phyloP scores from a whole-genome alignment of 2,888 invertebrate genomes.

The Lithophane leautieri region DNA sequence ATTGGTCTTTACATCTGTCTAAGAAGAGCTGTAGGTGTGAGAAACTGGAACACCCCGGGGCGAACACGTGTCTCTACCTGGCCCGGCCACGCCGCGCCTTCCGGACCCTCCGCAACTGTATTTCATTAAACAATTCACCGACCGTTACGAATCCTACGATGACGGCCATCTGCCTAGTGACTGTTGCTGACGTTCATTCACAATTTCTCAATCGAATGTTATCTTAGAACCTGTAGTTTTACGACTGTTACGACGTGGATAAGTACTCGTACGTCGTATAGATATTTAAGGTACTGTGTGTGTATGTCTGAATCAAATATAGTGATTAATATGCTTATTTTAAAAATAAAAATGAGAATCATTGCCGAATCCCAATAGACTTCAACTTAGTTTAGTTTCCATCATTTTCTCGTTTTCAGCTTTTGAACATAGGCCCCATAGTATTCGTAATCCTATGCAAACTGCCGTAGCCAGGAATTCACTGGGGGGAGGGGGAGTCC shows the following conservation, averaged over 20 bases:
- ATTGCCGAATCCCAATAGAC: no score
- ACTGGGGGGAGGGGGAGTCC: no score
- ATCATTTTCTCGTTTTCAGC: no score
- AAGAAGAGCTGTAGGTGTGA: neutral
- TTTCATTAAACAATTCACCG: constrained; percentile 24
- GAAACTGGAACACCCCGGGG: constrained; percentile 2
- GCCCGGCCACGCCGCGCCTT: neutral
- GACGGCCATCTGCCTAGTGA: constrained; percentile 22
- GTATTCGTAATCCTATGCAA: no score
- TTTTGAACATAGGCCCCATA: no score
- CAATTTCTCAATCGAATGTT: constrained; percentile 33
- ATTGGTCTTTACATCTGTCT: neutral
- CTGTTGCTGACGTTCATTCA: constrained; percentile 24
- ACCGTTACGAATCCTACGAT: constrained; percentile 32
- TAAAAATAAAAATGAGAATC: no score
- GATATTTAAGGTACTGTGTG: neutral
- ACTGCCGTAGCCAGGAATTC: no score
- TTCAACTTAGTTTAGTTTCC: no score
- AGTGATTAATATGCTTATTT: no score
- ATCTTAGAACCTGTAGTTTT: constrained; percentile 34
- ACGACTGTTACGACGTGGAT: constrained; percentile 19
- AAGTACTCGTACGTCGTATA: neutral
- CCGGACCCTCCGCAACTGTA: neutral
- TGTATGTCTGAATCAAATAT: neutral
- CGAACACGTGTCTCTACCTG: constrained; percentile 46